These are phyloP conservation scores for Erythrocercus mccallii DNA, from an alignment of 2,113 vertebrate species.

Conservation along the genomic window DNA sequence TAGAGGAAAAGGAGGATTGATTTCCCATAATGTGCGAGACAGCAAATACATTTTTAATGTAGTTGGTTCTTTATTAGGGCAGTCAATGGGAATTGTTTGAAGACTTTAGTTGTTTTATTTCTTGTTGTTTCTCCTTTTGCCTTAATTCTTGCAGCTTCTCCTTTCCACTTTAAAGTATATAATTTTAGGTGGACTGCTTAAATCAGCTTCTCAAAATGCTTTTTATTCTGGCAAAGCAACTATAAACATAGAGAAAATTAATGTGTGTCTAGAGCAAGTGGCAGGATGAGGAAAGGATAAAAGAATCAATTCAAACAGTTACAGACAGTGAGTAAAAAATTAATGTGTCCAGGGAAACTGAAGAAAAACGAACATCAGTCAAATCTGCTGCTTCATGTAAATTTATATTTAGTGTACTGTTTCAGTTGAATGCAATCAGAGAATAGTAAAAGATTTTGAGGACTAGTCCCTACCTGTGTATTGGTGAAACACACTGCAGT, in stretches of 20 bases:
- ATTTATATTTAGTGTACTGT: neutral
- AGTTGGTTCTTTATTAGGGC: neutral
- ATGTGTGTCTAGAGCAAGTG: neutral
- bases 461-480: neutral
- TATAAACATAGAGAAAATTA: neutral
- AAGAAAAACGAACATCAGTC: neutral
- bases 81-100: neutral
- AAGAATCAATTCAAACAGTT: neutral
- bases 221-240: neutral
- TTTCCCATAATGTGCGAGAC: neutral
- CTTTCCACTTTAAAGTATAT: neutral
- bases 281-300: neutral
- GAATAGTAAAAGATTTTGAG: neutral
- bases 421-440: neutral
- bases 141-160: neutral
- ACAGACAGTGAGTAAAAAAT: neutral
- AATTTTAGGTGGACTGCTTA: neutral
- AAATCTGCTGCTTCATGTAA: neutral
- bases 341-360: neutral
- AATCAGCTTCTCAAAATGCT: neutral
- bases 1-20: neutral
- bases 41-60: neutral
- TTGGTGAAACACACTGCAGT: neutral
- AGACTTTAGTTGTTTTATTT: neutral
- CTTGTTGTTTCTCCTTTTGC: neutral